phyloP scores from a whole-genome alignment of 92 coral and sea anemone species.

The Heliopora coerulea region DNA sequence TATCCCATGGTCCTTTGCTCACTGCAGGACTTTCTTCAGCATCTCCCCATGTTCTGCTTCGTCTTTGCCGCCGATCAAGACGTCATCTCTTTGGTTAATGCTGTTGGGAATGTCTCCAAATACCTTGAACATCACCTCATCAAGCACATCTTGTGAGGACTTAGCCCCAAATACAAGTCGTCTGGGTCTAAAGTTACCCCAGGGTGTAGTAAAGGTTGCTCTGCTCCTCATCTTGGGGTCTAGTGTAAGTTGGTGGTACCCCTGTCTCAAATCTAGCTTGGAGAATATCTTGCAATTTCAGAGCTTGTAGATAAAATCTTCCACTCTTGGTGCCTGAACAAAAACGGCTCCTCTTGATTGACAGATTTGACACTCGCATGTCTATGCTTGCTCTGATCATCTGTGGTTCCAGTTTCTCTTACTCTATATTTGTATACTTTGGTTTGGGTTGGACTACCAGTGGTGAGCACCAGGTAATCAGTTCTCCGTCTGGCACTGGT shows the following conservation, averaged over 20 bases:
- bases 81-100: no score
- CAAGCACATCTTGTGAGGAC: constrained; percentile 28
- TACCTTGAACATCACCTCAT: no score
- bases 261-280: constrained; percentile 48
- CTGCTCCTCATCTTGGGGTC: constrained; percentile 53
- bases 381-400: constrained; percentile 51
- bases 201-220: constrained; percentile 56
- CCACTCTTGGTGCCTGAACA: constrained; percentile 40
- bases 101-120: no score
- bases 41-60: constrained; percentile 39
- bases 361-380: constrained; percentile 43
- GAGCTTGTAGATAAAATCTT: constrained; percentile 42
- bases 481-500: constrained; percentile 25
- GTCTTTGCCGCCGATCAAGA: no score
- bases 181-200: constrained; percentile 46
- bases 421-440: constrained; percentile 14
- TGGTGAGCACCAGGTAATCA: constrained; percentile 11
- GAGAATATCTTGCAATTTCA: constrained; percentile 46
- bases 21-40: constrained; percentile 43
- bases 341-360: constrained; percentile 48
- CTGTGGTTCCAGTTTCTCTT: constrained; percentile 31
- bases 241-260: constrained; percentile 43
- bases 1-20: constrained; percentile 50
- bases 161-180: constrained; percentile 40
- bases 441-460: constrained; percentile 26